Base-by-base conservation (phyloP, 2,888 invertebrate species). In the Alcis repandata region DNA sequence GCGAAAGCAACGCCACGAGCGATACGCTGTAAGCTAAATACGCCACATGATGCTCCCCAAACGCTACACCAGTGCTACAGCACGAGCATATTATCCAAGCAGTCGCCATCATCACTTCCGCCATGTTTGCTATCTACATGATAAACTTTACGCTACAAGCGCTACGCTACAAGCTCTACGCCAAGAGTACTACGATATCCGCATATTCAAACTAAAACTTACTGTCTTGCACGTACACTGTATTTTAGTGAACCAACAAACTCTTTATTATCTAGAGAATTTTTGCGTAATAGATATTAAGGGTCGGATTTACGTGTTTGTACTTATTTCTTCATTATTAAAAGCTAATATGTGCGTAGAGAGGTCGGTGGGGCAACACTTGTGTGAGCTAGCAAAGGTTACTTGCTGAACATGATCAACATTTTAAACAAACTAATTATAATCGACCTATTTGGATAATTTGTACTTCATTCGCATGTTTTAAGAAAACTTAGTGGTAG, bases 211-310 rank as follows among this genome's bases (percentile, higher is more conserved):
- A n/a, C n/a, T n/a, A n/a, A n/a, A n/a, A n/a, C 19, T 11, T 17
- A 53, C 63, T 59, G 53, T 53, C 33, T 48, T 33, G 1, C 9
- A 40, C 4, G 13, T 58, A 22, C 11, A 49, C 22, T 11, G 59
- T 19, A 27, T 78, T 78, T 77, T 69, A 76, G 75, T 74, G 63
- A 74, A 71, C 69, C 71, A 74, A 77, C 76, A 77, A 43, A 41
- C 62, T 22, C 62, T 46, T 38, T 62, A 63, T 59, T 66, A 52
- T 43, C 41, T 52, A 36, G 46, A 48, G 59, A 59, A 62, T 59
- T 62, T 67, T 68, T 64, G 56, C 60, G 58, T 69, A 64, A 63
- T 62, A 63, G 53, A 58, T 67, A 71, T 62, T 59, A 65, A 56
- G 54, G 61, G 49, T 32, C 46, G 36, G 61, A 61, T 61, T 60